A percentile compares a stretch with the other conserved stretches of the same genome.
Conservation (phyloP, 2,797 vertebrate genomes). For the Etheostoma perlongum region DNA sequence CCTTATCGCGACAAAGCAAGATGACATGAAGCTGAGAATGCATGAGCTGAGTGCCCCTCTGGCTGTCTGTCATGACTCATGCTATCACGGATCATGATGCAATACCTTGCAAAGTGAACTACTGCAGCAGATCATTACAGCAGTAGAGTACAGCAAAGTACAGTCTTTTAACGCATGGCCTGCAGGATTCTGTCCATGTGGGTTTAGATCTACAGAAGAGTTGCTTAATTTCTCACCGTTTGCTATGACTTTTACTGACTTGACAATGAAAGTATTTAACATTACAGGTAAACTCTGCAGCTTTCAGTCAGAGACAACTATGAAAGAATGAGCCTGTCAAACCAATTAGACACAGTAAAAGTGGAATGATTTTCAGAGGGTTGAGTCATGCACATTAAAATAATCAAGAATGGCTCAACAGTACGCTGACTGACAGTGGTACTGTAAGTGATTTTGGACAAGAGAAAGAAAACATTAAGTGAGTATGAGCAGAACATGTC, state of each 20-base stretch:
- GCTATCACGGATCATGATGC: slow-evolving; percentile 65
- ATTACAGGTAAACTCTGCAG: slow-evolving; percentile 10
- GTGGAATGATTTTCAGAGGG: slow-evolving; percentile 58
- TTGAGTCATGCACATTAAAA: slow-evolving; percentile 57
- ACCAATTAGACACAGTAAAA: slow-evolving; percentile 59
- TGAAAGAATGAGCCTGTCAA: slow-evolving; percentile 46
- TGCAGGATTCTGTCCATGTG: slow-evolving; percentile 40
- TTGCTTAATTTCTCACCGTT: not conserved
- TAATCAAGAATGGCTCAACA: slow-evolving; percentile 44
- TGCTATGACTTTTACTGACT: slow-evolving; percentile 10
- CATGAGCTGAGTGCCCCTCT: slow-evolving; percentile 50
- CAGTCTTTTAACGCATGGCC: slow-evolving; percentile 43
- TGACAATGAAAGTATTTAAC: slow-evolving; percentile 11
- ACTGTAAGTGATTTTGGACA: slow-evolving; percentile 10
- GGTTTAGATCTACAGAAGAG: slow-evolving; percentile 31
- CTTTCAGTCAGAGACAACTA: slow-evolving; percentile 39
- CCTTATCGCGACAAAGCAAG: slow-evolving; percentile 22
- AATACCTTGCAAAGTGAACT: slow-evolving; percentile 64
- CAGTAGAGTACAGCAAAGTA: slow-evolving; percentile 45
- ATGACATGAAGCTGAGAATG: slow-evolving; percentile 32
- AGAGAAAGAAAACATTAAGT: slow-evolving; percentile 25
- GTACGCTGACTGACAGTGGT: slow-evolving; percentile 39
- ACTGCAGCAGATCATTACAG: slow-evolving; percentile 54
- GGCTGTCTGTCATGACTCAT: slow-evolving; percentile 63
- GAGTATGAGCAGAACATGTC: slow-evolving; percentile 21